These are phyloP conservation scores for Uropetala carovei DNA, from an alignment of 2,888 invertebrate genomes.

Conservation along the genomic window DNA sequence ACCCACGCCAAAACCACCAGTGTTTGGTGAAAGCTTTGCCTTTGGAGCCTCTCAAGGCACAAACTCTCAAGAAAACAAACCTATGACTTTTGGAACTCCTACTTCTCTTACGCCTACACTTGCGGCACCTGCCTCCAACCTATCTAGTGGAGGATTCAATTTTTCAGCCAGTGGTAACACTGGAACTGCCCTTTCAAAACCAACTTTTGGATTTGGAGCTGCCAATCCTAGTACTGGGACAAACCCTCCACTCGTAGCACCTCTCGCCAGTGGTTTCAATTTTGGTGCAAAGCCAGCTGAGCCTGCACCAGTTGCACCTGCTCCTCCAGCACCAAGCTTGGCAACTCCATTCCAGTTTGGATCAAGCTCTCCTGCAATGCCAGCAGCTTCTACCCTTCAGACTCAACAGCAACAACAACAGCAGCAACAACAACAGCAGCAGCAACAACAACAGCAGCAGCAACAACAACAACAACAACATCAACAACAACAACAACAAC, in stretches of 20 bases:
- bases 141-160: not conserved
- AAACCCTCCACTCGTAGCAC: not conserved
- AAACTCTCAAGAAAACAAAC: conserved; percentile 19
- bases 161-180: not conserved
- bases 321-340: conserved; percentile 32
- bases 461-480: no score
- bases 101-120: not conserved
- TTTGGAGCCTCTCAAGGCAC: conserved; percentile 2
- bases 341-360: conserved; percentile 51
- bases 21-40: conserved; percentile 19
- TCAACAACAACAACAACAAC: no score
- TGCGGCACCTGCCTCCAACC: not conserved
- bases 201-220: conserved; percentile 34
- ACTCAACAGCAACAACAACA: no score
- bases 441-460: no score
- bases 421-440: no score
- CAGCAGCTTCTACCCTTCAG: not conserved
- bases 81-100: conserved; percentile 41
- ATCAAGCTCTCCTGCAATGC: not conserved
- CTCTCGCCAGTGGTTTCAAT: conserved; percentile 16
- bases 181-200: not conserved
- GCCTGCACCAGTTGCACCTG: not conserved
- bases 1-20: conserved; percentile 18
- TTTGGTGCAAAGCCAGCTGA: conserved; percentile 30
- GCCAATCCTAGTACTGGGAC: not conserved